phyloP scores from a whole-genome alignment of 1,140 invertebrate species.

The Micrasema longulum region DNA sequence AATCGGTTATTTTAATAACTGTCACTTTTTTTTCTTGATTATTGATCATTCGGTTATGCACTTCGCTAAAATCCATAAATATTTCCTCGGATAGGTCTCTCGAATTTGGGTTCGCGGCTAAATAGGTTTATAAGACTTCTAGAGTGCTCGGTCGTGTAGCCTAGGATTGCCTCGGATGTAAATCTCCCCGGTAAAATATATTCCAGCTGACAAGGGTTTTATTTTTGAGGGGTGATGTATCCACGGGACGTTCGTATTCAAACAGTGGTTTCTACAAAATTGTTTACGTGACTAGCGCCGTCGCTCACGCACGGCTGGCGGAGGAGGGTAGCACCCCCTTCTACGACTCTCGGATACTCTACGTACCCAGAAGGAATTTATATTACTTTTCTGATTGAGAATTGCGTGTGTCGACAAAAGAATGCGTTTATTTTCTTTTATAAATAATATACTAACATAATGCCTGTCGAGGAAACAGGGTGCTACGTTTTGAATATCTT shows the following conservation, averaged over 20 bases:
- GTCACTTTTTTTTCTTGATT: too few relatives aligned
- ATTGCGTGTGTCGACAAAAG: constrained; percentile 23
- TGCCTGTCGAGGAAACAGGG: too few relatives aligned
- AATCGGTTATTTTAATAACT: too few relatives aligned
- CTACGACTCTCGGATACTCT: not conserved
- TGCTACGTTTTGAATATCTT: too few relatives aligned
- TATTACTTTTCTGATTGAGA: constrained; percentile 34
- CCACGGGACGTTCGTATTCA: constrained; percentile 51
- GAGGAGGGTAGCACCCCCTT: too few relatives aligned
- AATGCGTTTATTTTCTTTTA: constrained; percentile 4
- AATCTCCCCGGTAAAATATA: constrained; percentile 49
- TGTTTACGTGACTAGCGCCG: constrained; percentile 50
- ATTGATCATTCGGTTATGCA: too few relatives aligned
- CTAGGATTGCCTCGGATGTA: constrained; percentile 38
- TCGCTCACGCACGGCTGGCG: constrained; percentile 19
- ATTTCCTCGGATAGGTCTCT: not conserved
- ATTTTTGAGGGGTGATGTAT: constrained; percentile 47
- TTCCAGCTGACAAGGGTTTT: constrained; percentile 50
- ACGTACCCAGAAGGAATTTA: constrained; percentile 16
- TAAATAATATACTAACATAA: too few relatives aligned
- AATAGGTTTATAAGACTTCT: constrained; percentile 36
- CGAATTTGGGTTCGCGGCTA: constrained; percentile 7
- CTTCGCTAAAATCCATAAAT: constrained; percentile 44
- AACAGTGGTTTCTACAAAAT: constrained; percentile 52
- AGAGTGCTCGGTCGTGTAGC: constrained; percentile 22